Evolutionary conservation across 1,140 invertebrate genomes (phyloP).

Genomic region (Drosophila subpulchrella): DNA sequence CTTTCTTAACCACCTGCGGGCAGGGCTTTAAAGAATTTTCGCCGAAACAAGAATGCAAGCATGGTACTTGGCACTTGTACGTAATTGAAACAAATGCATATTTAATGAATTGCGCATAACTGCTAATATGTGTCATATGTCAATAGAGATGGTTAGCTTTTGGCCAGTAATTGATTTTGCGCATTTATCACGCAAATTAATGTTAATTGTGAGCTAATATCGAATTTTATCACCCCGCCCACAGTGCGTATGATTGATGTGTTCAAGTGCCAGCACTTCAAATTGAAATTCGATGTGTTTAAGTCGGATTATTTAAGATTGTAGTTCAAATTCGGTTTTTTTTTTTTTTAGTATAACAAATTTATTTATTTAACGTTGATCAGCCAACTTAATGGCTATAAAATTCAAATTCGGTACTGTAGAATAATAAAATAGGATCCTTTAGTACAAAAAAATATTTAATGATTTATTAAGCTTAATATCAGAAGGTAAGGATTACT

Average conservation of each 20-base stretch:
- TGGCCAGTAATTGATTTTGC: slow-evolving; percentile 71
- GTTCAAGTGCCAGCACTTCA: slow-evolving; percentile 2
- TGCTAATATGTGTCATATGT: slow-evolving; percentile 65
- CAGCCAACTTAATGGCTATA: no score
- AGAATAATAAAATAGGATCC: no score
- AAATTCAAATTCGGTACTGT: no score
- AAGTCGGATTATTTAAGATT: neutral
- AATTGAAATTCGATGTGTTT: neutral
- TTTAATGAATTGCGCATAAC: slow-evolving; percentile 67
- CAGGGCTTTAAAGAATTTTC: slow-evolving; percentile 59
- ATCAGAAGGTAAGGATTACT: neutral
- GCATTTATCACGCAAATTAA: slow-evolving; percentile 77
- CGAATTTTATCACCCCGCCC: slow-evolving; percentile 36
- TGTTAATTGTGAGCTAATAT: slow-evolving; percentile 76
- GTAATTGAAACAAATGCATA: slow-evolving; percentile 78
- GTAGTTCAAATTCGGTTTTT: neutral
- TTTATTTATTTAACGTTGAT: no score
- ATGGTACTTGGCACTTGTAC: slow-evolving; percentile 5
- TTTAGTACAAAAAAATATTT: no score
- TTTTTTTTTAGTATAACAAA: neutral
- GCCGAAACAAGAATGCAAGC: neutral
- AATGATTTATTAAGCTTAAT: neutral
- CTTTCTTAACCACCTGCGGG: slow-evolving; percentile 33
- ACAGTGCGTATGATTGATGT: slow-evolving; percentile 43
- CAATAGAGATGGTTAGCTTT: slow-evolving; percentile 38